phyloP scores from a whole-genome alignment of 2,888 invertebrate species.

The Protodeltote pygarga region DNA sequence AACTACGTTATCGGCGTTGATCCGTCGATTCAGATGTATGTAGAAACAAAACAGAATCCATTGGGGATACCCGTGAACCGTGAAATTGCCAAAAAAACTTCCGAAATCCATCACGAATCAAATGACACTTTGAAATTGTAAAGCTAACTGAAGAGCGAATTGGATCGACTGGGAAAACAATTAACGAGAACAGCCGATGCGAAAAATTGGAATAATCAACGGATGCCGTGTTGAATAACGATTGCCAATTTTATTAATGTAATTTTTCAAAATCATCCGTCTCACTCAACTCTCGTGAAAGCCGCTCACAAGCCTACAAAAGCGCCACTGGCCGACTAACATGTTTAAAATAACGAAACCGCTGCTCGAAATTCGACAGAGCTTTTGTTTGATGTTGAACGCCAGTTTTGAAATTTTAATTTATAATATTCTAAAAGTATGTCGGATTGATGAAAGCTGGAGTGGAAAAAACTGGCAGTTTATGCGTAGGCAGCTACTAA shows the following conservation, averaged over 20 bases:
- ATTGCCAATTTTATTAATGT: slow-evolving; percentile 70
- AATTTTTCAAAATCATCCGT: slow-evolving; percentile 64
- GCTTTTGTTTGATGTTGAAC: slow-evolving; percentile 32
- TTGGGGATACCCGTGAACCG: slow-evolving; percentile 72
- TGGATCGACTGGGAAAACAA: slow-evolving; percentile 80
- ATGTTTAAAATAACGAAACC: slow-evolving; percentile 45
- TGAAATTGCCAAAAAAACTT: slow-evolving; percentile 84
- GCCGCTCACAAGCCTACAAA: slow-evolving; percentile 32
- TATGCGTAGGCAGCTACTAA: too few species aligned
- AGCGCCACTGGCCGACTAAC: slow-evolving; percentile 54
- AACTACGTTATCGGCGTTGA: slow-evolving; percentile 45
- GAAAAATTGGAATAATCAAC: slow-evolving; percentile 82
- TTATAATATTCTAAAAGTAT: slow-evolving; percentile 9
- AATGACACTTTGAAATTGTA: slow-evolving; percentile 85
- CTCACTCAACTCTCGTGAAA: slow-evolving; percentile 50
- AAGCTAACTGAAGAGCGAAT: slow-evolving; percentile 82
- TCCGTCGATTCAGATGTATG: slow-evolving; percentile 52
- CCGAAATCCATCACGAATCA: slow-evolving; percentile 84
- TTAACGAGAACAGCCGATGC: slow-evolving; percentile 72
- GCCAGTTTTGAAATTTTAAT: slow-evolving; percentile 17
- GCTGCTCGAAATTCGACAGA: slow-evolving; percentile 16
- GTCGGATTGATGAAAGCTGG: neutral
- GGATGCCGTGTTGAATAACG: slow-evolving; percentile 66
- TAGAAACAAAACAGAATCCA: slow-evolving; percentile 74
- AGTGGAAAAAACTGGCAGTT: neutral